Evolutionary conservation across 2,888 invertebrate genomes (phyloP), one percentile per base, ranked within the genome.

Genomic region (Pandemis corylana): DNA sequence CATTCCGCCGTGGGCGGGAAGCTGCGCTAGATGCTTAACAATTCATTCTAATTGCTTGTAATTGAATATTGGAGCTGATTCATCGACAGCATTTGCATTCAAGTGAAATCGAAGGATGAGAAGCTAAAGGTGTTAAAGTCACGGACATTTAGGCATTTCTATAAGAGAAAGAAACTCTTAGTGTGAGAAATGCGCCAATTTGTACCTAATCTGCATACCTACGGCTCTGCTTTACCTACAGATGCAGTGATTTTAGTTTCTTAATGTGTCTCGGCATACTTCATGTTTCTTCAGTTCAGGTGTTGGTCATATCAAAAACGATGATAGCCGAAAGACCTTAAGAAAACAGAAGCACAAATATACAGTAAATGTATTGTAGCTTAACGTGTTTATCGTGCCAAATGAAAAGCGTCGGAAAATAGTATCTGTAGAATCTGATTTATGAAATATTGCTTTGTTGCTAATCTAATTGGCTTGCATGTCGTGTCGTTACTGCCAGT

Each of bases 1-100:
- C 74, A 76, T 76, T 75, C 71, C 65, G 68, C 65, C 68, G 82
- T 81, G 80, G 85, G 82, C 83, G 81, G 80, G 36, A 67, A 76
- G 71, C 72, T 65, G 70, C 72, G 68, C 68, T 69, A 68, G 69
- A 42, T 10, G 51, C 44, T 36, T 67, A 46, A 56, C 28, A 13
- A 63, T 28, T 53, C 62, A 66, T 53, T 49, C 28, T 70, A 62
- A 71, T 71, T 68, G 71, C 56, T 59, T 66, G 65, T 74, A 63
- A 75, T 63, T 44, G 42, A 51, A 56, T 68, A 62, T 49, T 51
- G 28, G 5, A 20, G 44, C 44, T 76, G 68, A 68, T 46, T 69
- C 74, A 74, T 74, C 65, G 7, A n/a, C 10, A 12, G 42, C 67
- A 67, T 49, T 42, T 56, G 28, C 42, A 64, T 64, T 15, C 28